These are phyloP conservation scores for Hycleus cichorii DNA, from an alignment of 1,140 invertebrate genomes.

Conservation along the genomic window DNA sequence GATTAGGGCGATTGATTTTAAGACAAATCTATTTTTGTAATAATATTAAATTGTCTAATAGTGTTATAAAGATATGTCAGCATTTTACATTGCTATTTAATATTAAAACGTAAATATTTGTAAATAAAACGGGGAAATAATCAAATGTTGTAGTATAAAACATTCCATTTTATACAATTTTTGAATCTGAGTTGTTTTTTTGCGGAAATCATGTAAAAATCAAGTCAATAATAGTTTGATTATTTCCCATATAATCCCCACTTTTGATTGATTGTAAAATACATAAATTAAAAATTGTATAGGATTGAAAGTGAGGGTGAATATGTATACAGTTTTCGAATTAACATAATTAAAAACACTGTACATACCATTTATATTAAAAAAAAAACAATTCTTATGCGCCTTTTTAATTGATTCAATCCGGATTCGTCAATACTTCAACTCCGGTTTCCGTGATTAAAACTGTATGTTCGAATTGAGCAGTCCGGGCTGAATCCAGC, in stretches of 20 bases:
- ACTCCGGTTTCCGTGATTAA: slow-evolving; percentile 68
- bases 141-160: slow-evolving; percentile 31
- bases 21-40: slow-evolving; percentile 37
- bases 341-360: slow-evolving; percentile 31
- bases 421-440: slow-evolving; percentile 58
- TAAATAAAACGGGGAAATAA: slow-evolving; percentile 34
- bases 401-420: slow-evolving; percentile 8
- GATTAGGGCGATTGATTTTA: slow-evolving; percentile 7
- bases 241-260: slow-evolving; percentile 29
- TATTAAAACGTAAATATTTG: not conserved
- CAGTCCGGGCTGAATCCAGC: slow-evolving; percentile 67
- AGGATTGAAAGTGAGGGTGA: slow-evolving; percentile 32
- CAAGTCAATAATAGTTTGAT: slow-evolving; percentile 20
- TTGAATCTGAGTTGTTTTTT: not conserved
- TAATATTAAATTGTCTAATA: slow-evolving; percentile 7
- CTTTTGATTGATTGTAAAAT: slow-evolving; percentile 28
- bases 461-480: slow-evolving; percentile 89
- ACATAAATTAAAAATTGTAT: slow-evolving; percentile 18
- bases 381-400: slow-evolving; percentile 19
- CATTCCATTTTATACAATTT: slow-evolving; percentile 37
- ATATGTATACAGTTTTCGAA: slow-evolving; percentile 34
- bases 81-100: slow-evolving; percentile 20
- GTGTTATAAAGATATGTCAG: slow-evolving; percentile 34
- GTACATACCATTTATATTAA: slow-evolving; percentile 27
- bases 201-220: too few species aligned